Evolutionary conservation across 2,888 invertebrate genomes (phyloP).

Genomic region (Protodeltote pygarga): DNA sequence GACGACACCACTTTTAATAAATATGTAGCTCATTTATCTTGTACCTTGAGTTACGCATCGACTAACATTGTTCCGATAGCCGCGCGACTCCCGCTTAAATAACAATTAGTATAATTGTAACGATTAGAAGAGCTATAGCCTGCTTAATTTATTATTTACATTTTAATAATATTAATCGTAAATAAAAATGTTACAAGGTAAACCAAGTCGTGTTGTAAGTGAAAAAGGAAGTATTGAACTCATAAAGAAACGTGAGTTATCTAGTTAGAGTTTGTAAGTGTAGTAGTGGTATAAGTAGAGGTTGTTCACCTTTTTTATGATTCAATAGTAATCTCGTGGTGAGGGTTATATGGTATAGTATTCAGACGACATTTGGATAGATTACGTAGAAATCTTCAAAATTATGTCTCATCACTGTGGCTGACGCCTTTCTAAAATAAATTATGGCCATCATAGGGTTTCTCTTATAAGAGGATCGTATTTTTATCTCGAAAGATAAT

Average conservation of each 20-base stretch:
- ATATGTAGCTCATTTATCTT: constrained; percentile 79
- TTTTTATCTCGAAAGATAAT: constrained; percentile 4
- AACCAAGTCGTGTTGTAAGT: not conserved
- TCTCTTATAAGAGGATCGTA: constrained; percentile 16
- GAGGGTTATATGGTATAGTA: constrained; percentile 23
- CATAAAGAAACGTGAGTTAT: constrained; percentile 33
- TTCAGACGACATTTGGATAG: constrained; percentile 24
- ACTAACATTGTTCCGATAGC: constrained; percentile 57
- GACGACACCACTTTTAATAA: constrained; percentile 78
- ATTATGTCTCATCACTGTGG: not conserved
- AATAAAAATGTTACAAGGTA: not conserved
- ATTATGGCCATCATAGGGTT: constrained; percentile 3
- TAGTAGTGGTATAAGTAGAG: constrained; percentile 39
- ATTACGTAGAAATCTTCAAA: constrained; percentile 9
- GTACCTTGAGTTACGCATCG: constrained; percentile 72
- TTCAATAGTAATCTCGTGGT: constrained; percentile 29
- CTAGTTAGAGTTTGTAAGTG: constrained; percentile 26
- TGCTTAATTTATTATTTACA: not conserved
- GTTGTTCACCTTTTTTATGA: constrained; percentile 55
- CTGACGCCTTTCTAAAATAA: constrained; percentile 1
- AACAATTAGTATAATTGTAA: constrained; percentile 42
- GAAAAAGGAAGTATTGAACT: constrained; percentile 9
- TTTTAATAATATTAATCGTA: constrained; percentile 11
- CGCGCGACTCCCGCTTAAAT: constrained; percentile 43
- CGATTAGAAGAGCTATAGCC: constrained; percentile 24